phyloP scores from a whole-genome alignment of 2,888 invertebrate genomes.

The Malacosoma neustria region DNA sequence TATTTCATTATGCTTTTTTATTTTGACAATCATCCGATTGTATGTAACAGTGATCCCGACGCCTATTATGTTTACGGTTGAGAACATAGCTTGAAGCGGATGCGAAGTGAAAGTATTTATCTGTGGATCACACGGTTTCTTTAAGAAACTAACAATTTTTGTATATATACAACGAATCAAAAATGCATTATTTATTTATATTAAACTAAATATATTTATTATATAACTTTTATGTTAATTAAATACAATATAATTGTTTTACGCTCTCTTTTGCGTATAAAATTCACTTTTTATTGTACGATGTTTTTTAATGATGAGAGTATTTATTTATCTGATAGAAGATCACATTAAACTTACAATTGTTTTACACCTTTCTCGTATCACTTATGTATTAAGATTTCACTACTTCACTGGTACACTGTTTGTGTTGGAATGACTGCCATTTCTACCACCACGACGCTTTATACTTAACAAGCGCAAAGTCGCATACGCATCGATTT shows the following conservation, averaged over 20 bases:
- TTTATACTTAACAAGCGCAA: slow-evolving; percentile 69
- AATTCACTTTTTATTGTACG: too few relatives aligned
- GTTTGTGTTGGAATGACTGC: slow-evolving; percentile 66
- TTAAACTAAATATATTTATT: too few relatives aligned
- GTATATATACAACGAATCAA: slow-evolving; percentile 1
- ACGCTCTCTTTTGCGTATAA: too few relatives aligned
- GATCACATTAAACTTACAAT: too few relatives aligned
- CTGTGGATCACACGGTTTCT: slow-evolving; percentile 13
- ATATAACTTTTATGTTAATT: too few relatives aligned
- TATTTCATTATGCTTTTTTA: too few relatives aligned
- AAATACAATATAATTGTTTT: too few relatives aligned
- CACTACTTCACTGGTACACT: slow-evolving; percentile 59
- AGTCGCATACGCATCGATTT: slow-evolving; percentile 64
- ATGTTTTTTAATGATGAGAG: too few relatives aligned
- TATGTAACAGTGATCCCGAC: neutral
- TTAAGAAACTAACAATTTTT: slow-evolving; percentile 4
- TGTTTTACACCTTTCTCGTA: slow-evolving; percentile 38
- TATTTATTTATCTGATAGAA: too few relatives aligned
- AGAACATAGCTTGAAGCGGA: slow-evolving; percentile 1
- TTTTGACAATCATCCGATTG: neutral
- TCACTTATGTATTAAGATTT: slow-evolving; percentile 40
- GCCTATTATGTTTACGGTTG: neutral
- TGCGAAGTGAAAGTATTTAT: slow-evolving; percentile 13
- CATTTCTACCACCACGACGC: slow-evolving; percentile 52
- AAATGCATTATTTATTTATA: neutral